A percentile compares a stretch with the other conserved stretches of the same genome.
phyloP scores from a whole-genome alignment of 2,797 vertebrate genomes.

The Artibeus lituratus region DNA sequence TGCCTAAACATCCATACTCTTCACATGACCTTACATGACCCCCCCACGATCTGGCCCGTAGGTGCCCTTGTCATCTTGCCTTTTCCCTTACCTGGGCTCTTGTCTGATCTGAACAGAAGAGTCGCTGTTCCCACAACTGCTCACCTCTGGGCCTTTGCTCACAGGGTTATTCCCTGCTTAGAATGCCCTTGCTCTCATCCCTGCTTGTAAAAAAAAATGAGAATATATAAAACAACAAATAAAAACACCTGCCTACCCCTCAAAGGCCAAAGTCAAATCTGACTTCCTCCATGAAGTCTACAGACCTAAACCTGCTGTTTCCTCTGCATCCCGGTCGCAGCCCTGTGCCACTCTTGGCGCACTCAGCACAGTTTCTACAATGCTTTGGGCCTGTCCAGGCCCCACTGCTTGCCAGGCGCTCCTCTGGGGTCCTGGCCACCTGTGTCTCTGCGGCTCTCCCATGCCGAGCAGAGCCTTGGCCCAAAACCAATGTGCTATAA shows the following conservation, averaged over 20 bases:
- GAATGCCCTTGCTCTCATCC: background rate
- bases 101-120: background rate
- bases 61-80: background rate
- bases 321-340: background rate
- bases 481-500: background rate
- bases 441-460: background rate
- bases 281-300: background rate
- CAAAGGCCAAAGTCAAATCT: background rate
- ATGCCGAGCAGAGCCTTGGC: background rate
- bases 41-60: background rate
- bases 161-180: background rate
- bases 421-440: background rate
- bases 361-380: background rate
- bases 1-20: background rate
- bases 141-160: background rate
- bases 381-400: background rate
- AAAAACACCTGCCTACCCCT: background rate
- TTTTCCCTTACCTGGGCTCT: background rate
- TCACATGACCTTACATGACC: accelerated
- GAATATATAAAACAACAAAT: background rate
- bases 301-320: background rate
- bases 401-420: background rate
- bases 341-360: too few species aligned
- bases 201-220: background rate
- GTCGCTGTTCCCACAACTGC: background rate